Percentiles rank a stretch among this genome's conserved stretches.
Conservation (phyloP, 2,888 invertebrate species). For the Baronia brevicornis region DNA sequence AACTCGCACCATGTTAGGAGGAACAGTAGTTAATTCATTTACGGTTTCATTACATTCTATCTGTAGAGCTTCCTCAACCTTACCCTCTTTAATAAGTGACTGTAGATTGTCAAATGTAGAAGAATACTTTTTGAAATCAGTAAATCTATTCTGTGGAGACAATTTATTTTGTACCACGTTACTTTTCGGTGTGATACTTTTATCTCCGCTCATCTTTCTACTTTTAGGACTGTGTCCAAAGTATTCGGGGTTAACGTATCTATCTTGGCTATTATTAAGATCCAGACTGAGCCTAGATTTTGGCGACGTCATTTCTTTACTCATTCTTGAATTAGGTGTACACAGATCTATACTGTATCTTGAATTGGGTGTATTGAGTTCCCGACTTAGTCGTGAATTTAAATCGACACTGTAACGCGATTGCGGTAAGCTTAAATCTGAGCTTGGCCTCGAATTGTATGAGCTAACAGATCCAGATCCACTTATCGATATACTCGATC, state of each 20-base stretch:
- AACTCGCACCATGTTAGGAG: constrained; percentile 80
- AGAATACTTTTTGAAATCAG: constrained; percentile 82
- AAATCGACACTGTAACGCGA: constrained; percentile 76
- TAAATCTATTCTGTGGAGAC: constrained; percentile 73
- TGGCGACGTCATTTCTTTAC: constrained; percentile 75
- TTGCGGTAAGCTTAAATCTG: constrained; percentile 77
- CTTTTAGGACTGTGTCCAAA: constrained; percentile 68
- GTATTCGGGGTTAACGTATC: constrained; percentile 60
- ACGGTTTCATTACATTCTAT: constrained; percentile 76
- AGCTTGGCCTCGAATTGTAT: constrained; percentile 78
- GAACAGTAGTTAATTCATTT: constrained; percentile 76
- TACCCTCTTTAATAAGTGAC: constrained; percentile 82
- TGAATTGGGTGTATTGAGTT: constrained; percentile 77
- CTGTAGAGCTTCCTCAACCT: constrained; percentile 72
- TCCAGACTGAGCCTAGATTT: constrained; percentile 78
- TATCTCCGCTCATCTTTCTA: constrained; percentile 55
- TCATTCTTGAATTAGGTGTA: constrained; percentile 75
- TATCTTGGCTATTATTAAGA: constrained; percentile 72
- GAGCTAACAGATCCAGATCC: constrained; percentile 73
- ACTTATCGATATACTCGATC: constrained; percentile 68
- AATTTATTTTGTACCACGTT: constrained; percentile 58
- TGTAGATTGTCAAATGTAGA: constrained; percentile 86
- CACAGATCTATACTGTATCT: constrained; percentile 82
- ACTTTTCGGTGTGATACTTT: constrained; percentile 39
- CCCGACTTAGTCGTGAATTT: constrained; percentile 73